A percentile compares a stretch with the other conserved stretches of the same genome.
Conservation (phyloP, 1,140 invertebrate genomes). For the Heliconius melpomene region DNA sequence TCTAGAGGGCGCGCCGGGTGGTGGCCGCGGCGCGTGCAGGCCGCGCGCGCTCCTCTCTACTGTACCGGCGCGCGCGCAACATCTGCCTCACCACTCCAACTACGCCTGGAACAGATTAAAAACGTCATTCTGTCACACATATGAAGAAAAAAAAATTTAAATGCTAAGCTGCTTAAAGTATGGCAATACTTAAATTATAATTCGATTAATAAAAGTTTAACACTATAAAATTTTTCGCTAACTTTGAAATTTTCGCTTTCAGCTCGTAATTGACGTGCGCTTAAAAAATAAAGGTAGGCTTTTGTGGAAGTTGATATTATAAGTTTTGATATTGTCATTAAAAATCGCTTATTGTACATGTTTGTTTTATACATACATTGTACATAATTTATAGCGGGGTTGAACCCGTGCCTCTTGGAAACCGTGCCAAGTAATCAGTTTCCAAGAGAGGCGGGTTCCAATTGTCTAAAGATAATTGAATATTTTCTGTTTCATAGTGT, state of each 20-base stretch:
- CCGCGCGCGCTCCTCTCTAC: slow-evolving; percentile 69
- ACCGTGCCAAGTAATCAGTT: too few species aligned
- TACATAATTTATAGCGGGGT: background rate
- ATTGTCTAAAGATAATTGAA: too few species aligned
- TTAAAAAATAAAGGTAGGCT: background rate
- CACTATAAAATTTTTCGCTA: background rate
- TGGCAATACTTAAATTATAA: background rate
- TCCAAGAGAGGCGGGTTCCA: too few species aligned
- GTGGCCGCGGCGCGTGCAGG: slow-evolving; percentile 63
- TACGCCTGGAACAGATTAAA: slow-evolving; percentile 49
- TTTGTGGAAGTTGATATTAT: background rate
- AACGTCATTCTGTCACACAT: background rate
- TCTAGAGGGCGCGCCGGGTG: slow-evolving; percentile 69
- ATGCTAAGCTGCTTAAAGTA: background rate
- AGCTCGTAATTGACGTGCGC: background rate
- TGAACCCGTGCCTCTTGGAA: too few species aligned
- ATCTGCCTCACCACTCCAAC: slow-evolving; percentile 63
- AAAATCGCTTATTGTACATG: background rate
- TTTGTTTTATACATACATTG: too few species aligned
- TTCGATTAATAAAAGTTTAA: background rate
- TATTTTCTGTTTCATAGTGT: too few species aligned
- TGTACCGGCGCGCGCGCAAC: slow-evolving; percentile 60
- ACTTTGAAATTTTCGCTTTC: background rate
- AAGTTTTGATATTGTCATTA: background rate
- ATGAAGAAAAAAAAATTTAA: background rate